Evolutionary conservation across 2,797 vertebrate species (phyloP), one percentile per base, ranked within the genome.

Genomic region (Phoeniculus purpureus): DNA sequence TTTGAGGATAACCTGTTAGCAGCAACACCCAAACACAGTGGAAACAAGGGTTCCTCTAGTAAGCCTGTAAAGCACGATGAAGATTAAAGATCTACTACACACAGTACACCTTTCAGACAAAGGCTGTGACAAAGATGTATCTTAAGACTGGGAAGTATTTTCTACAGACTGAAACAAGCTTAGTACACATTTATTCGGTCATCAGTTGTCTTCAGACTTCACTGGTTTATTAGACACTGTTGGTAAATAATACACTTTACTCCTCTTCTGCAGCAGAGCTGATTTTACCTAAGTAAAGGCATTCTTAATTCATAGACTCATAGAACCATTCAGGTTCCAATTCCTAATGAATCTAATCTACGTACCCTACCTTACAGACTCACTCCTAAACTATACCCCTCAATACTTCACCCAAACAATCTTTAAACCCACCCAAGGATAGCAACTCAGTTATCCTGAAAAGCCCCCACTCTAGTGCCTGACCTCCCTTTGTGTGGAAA

Each of bases 261-360:
- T 40, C 18, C 16, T 51, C 13, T 45, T 68, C 20, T 21, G 15
- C 37, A 85, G 56, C 8, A 54, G 8, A 32, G 1, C 1, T 8
- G 3, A 40, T 48, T 11, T 0, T 7, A 20, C 5, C 12, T 23
- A 12, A 2, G 2, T 27, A 67, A 56, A 43, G 58, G 19, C 17
- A 19, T 27, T 5, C 7, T 50, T 51, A 87, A 37, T 37, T 37
- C 37, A 37, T 8, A 37, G 37, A 37, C 8, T 12, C 37, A 8
- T 37, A 12, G 37, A 12, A 37, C 12, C 37, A 37, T 37, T 12
- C 8, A 37, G 37, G n/a, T n/a, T 37, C 37, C 37, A 37, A 37
- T 37, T 37, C 37, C n/a, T n/a, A n/a, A n/a, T n/a, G n/a, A n/a
- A n/a, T n/a, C n/a, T n/a, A n/a, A n/a, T n/a, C n/a, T n/a, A n/a